These are phyloP conservation scores for Thripadectes ignobilis DNA, from an alignment of 2,797 vertebrate genomes.

Conservation along the genomic window DNA sequence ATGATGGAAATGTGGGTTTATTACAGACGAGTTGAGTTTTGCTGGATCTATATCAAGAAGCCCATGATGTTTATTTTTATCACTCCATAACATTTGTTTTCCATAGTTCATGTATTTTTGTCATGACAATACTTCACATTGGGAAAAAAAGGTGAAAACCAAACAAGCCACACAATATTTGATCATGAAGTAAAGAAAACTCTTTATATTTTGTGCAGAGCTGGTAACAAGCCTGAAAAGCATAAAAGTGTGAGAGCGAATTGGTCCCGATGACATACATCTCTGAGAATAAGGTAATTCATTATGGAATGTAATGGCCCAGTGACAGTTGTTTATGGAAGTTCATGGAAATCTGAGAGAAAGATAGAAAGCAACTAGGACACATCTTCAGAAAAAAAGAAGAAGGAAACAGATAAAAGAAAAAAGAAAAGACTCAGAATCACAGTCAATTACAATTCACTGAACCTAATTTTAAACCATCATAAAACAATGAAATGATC, in stretches of 20 bases:
- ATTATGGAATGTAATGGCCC: background rate
- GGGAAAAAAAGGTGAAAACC: background rate
- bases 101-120: background rate
- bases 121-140: background rate
- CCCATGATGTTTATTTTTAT: background rate
- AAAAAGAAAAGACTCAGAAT: background rate
- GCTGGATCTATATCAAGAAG: background rate
- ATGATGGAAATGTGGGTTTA: background rate
- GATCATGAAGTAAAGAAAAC: background rate
- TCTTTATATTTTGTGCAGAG: background rate
- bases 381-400: background rate
- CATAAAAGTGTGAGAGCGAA: background rate
- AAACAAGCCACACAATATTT: background rate
- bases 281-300: constrained; percentile 6
- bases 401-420: background rate
- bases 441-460: background rate
- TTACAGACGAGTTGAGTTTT: background rate
- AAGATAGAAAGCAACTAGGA: background rate
- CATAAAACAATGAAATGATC: background rate
- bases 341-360: background rate
- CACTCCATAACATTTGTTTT: background rate
- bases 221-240: background rate
- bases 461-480: constrained; percentile 8
- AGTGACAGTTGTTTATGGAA: background rate
- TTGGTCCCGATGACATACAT: background rate